Evolutionary conservation across 2,113 vertebrate genomes (phyloP).

Genomic region (Galemys pyrenaicus): DNA sequence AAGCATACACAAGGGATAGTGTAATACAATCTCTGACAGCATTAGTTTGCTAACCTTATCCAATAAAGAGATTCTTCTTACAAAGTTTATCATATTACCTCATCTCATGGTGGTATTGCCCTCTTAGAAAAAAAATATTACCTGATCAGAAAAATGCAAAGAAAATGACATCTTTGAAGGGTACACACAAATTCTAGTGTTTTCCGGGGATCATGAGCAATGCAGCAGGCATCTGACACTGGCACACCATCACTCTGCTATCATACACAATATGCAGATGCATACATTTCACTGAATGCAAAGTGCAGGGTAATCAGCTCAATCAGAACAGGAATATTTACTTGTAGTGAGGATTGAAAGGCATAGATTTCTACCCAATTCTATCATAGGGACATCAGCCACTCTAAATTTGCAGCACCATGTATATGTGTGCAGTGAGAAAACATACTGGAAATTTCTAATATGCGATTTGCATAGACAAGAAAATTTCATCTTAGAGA

Average conservation of each 20-base stretch:
- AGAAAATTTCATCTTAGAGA: neutral
- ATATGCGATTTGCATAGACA: neutral
- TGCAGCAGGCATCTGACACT: no score
- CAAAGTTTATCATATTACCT: constrained; percentile 37
- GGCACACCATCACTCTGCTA: neutral
- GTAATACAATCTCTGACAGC: constrained; percentile 24
- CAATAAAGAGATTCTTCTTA: constrained; percentile 23
- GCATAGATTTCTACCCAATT: neutral
- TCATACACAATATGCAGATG: neutral
- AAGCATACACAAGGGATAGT: neutral
- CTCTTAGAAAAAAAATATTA: neutral
- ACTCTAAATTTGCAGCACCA: neutral
- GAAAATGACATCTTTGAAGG: neutral
- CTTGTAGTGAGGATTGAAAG: neutral
- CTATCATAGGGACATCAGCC: neutral
- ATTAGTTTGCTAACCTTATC: constrained; percentile 54
- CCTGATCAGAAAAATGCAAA: constrained; percentile 26
- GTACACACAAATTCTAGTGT: neutral
- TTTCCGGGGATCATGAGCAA: neutral
- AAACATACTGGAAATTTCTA: neutral
- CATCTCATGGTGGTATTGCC: neutral
- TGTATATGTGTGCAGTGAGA: no score
- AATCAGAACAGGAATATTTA: neutral
- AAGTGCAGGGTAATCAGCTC: neutral
- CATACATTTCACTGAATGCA: neutral